Evolutionary conservation across 2,797 vertebrate species (phyloP).

Genomic region (Meda fulgida): DNA sequence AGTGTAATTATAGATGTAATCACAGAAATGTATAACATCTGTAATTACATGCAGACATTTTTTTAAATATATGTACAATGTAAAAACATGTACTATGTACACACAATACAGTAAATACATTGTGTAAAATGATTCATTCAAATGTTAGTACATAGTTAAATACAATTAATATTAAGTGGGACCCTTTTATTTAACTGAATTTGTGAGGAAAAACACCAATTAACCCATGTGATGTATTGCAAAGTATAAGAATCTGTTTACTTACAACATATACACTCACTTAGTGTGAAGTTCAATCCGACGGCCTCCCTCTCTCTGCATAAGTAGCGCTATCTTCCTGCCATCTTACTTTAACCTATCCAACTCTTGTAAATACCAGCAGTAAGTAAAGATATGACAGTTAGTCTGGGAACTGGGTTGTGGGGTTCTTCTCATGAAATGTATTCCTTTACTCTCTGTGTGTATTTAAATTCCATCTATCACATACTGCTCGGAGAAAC

Average conservation of each 20-base stretch:
- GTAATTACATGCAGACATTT: not conserved
- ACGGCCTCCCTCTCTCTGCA: not conserved
- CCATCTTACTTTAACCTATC: not conserved
- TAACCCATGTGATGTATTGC: not conserved
- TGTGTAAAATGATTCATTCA: not conserved
- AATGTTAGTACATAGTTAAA: not conserved
- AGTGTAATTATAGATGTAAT: not conserved
- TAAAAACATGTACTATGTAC: not conserved
- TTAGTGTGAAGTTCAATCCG: not conserved
- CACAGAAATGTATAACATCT: not conserved
- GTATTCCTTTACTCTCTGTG: not conserved
- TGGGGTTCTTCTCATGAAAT: conserved; percentile 9
- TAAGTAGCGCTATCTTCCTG: not conserved
- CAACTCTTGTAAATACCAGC: not conserved
- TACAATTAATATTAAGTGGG: not conserved
- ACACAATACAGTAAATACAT: not conserved
- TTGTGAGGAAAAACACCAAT: not conserved
- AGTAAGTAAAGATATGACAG: not conserved
- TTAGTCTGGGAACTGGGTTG: not conserved
- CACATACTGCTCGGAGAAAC: no score
- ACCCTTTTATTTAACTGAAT: not conserved
- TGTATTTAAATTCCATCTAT: not conserved
- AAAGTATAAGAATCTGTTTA: not conserved
- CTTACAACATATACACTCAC: not conserved
- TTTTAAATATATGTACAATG: not conserved